Conservation (phyloP, 2,888 invertebrate species). For the Arge pagana region DNA sequence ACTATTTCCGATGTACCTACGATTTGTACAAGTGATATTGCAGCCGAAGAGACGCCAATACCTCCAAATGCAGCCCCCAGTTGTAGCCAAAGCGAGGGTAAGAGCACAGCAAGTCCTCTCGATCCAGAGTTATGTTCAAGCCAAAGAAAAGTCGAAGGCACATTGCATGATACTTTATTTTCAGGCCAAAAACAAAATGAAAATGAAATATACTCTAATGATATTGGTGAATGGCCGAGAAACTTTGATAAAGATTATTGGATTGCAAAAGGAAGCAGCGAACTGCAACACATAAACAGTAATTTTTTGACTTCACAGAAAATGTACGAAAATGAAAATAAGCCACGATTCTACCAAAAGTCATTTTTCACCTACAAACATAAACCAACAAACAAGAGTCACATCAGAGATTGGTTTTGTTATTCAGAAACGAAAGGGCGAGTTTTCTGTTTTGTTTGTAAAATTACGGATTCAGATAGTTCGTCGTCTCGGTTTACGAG, state of each 20-base stretch:
- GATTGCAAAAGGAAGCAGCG: conserved; percentile 23
- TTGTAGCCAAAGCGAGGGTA: conserved; percentile 12
- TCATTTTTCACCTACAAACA: conserved; percentile 23
- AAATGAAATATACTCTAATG: conserved; percentile 18
- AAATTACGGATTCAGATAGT: conserved; percentile 9
- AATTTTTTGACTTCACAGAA: conserved; percentile 19
- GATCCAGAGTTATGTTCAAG: conserved; percentile 12
- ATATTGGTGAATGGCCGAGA: conserved; percentile 8
- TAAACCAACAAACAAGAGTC: conserved; percentile 18
- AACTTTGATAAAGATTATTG: conserved; percentile 11
- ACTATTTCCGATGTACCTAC: conserved; percentile 2
- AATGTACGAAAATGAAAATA: conserved; percentile 23
- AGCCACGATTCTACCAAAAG: conserved; percentile 20
- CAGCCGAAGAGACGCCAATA: not conserved
- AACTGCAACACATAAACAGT: conserved; percentile 21
- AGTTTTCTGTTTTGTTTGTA: conserved; percentile 24
- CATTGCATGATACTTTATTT: conserved; percentile 8
- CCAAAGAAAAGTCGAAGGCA: conserved; percentile 16
- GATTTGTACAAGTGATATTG: not conserved
- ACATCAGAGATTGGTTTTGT: conserved; percentile 23
- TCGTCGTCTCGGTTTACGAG: conserved; percentile 22
- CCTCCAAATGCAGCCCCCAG: not conserved
- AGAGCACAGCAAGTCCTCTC: conserved; percentile 10
- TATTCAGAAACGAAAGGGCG: conserved; percentile 18
- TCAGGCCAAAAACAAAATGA: conserved; percentile 17